Conservation (phyloP, 2,888 invertebrate genomes). For the Dynastes maya region DNA sequence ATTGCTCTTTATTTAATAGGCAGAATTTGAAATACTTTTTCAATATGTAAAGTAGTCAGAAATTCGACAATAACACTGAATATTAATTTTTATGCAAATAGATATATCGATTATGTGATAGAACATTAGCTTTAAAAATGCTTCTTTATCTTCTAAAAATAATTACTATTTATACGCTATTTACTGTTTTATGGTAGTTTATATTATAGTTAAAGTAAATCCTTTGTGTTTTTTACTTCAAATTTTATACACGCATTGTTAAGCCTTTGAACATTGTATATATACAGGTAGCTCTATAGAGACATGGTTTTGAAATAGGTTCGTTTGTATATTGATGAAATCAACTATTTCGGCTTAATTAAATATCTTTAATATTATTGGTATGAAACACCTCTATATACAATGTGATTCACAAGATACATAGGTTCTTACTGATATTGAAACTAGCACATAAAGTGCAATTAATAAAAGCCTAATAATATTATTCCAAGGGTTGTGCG, state of each 20-base stretch:
- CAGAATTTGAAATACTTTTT: not conserved
- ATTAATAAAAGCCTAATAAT: not conserved
- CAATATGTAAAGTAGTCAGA: not conserved
- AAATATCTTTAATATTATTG: slow-evolving; percentile 10
- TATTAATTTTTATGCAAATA: slow-evolving; percentile 30
- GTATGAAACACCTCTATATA: slow-evolving; percentile 34
- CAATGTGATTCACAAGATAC: slow-evolving; percentile 34
- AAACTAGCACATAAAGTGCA: slow-evolving; percentile 4
- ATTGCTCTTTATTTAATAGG: not conserved
- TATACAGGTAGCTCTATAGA: slow-evolving; percentile 18
- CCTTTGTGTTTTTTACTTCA: not conserved
- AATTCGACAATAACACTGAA: slow-evolving; percentile 28
- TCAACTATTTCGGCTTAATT: not conserved
- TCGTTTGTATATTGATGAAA: not conserved
- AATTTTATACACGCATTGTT: slow-evolving; percentile 27
- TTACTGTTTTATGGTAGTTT: not conserved
- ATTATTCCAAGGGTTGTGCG: no score
- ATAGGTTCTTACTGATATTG: slow-evolving; percentile 11
- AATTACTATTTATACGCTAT: not conserved
- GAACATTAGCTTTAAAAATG: slow-evolving; percentile 27
- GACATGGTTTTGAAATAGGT: slow-evolving; percentile 18
- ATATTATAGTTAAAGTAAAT: not conserved
- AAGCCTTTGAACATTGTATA: slow-evolving; percentile 15
- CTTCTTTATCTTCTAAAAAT: not conserved
- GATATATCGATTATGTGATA: slow-evolving; percentile 33